Evolutionary conservation across 2,888 invertebrate genomes (phyloP).

Genomic region (Tanypteryx hageni): DNA sequence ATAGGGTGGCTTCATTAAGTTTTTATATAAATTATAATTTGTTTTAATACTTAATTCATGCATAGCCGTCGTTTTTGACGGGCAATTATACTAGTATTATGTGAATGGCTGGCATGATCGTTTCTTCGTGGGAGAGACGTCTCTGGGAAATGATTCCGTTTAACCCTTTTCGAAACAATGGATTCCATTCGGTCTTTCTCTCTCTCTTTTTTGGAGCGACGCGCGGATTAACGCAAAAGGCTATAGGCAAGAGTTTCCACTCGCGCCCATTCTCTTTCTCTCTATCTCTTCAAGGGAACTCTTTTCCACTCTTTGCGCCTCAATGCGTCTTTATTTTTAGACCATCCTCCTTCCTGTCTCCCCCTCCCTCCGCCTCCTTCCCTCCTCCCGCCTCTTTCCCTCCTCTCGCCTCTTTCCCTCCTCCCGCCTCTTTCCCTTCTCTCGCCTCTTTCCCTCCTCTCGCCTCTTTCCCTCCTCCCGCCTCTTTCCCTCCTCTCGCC

Average conservation of each 20-base stretch:
- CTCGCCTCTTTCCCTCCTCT: not conserved
- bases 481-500: not conserved
- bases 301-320: not conserved
- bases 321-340: slow-evolving; percentile 7
- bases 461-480: not conserved
- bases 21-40: too few species aligned
- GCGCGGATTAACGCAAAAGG: slow-evolving; percentile 8
- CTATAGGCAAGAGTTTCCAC: not conserved
- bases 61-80: too few species aligned
- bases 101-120: too few species aligned
- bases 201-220: not conserved
- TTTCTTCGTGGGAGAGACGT: too few species aligned
- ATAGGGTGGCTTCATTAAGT: too few species aligned
- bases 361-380: not conserved
- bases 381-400: not conserved
- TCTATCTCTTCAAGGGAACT: not conserved
- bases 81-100: too few species aligned
- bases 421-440: not conserved
- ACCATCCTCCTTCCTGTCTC: not conserved
- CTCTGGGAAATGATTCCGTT: not conserved
- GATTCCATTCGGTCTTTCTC: not conserved
- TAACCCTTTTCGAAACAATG: slow-evolving; percentile 24
- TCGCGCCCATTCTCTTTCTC: not conserved
- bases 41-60: too few species aligned
- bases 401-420: slow-evolving; percentile 4